Conservation (phyloP, 2,888 invertebrate species). For the Plemyria rubiginata region DNA sequence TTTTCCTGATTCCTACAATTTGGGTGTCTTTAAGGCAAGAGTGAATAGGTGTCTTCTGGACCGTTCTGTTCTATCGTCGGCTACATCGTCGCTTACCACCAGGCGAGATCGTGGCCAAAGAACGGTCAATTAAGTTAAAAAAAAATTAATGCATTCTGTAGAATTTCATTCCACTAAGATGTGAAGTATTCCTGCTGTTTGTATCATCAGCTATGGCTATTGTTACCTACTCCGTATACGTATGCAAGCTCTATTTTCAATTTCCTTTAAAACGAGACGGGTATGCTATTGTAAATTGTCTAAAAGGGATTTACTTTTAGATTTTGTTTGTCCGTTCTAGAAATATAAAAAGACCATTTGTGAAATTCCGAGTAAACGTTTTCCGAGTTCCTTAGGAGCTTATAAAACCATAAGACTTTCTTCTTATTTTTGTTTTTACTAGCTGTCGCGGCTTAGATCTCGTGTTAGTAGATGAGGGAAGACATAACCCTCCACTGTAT, state of each 20-base stretch:
- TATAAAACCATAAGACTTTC: no score
- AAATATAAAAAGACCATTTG: not conserved
- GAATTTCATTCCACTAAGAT: not conserved
- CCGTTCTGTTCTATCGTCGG: no score
- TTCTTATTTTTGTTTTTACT: no score
- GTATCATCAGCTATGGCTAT: slow-evolving; percentile 1
- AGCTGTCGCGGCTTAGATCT: no score
- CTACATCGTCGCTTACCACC: no score
- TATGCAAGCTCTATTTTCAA: slow-evolving; percentile 22
- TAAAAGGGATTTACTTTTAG: slow-evolving; percentile 20
- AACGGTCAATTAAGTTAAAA: no score
- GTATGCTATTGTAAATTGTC: slow-evolving; percentile 29
- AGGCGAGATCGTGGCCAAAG: no score
- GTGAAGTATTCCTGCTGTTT: not conserved
- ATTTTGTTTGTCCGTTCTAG: slow-evolving; percentile 6
- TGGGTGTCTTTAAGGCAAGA: no score
- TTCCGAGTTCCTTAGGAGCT: not conserved
- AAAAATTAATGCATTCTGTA: not conserved
- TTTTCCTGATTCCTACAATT: no score
- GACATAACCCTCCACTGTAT: no score
- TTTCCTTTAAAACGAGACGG: slow-evolving; percentile 26
- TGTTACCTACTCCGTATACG: slow-evolving; percentile 13
- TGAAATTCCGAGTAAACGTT: not conserved
- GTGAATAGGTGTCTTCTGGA: no score
- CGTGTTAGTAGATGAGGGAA: no score